phyloP scores from a whole-genome alignment of 1,140 invertebrate genomes.

The Hirudo medicinalis region DNA sequence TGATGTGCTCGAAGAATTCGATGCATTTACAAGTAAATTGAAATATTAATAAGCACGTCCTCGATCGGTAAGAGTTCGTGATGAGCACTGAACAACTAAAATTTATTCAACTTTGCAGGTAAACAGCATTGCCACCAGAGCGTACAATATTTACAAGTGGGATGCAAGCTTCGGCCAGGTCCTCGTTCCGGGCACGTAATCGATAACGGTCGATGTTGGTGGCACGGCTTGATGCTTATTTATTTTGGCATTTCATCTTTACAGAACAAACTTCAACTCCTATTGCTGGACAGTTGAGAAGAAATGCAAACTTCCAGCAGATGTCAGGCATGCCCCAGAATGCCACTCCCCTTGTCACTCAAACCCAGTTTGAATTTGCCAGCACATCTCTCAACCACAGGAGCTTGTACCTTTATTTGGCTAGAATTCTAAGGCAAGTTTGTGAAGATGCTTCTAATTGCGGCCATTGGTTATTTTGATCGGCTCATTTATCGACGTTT shows the following conservation, averaged over 20 bases:
- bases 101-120: not conserved
- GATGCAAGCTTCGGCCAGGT: not conserved
- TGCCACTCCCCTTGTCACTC: conserved; percentile 4
- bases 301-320: too few relatives aligned
- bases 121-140: not conserved
- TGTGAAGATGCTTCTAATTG: not conserved
- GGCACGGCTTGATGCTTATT: not conserved
- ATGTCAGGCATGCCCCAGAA: not conserved
- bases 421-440: conserved; percentile 57
- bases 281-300: not conserved
- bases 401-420: conserved; percentile 76
- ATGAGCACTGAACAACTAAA: too few relatives aligned
- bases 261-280: not conserved
- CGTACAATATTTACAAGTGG: conserved; percentile 10
- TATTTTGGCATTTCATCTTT: too few relatives aligned
- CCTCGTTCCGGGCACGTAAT: not conserved
- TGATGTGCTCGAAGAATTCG: conserved; percentile 60
- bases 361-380: not conserved
- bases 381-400: conserved; percentile 70
- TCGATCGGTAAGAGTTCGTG: too few relatives aligned
- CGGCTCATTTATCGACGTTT: not conserved
- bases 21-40: conserved; percentile 52
- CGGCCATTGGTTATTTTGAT: not conserved
- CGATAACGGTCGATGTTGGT: not conserved
- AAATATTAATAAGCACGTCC: too few relatives aligned